Base-by-base conservation (phyloP, 2,888 invertebrate genomes). In the Melipona beecheii region DNA sequence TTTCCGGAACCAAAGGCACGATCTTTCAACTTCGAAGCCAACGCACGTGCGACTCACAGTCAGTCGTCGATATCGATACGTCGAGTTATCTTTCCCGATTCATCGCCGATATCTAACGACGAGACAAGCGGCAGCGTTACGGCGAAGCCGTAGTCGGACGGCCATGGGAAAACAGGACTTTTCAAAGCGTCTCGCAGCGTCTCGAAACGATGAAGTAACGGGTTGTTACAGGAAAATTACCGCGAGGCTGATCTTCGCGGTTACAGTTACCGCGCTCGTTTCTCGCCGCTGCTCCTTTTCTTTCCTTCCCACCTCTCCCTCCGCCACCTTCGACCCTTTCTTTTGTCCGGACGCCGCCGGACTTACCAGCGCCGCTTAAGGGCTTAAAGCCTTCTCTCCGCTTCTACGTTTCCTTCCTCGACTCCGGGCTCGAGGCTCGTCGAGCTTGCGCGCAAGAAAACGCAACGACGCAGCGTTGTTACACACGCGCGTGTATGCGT, bases 181-280 rank as follows among this genome's bases (percentile, higher is more conserved):
- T 89, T 89, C 87, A 83, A 85, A 79, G 60, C 78, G 81, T 82
- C 71, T 74, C 83, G 87, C 83, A 68, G 80, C 75, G 82, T 72
- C 27, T 27, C 81, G 86, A 87, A 31, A 87, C 87, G 86, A 82
- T 74, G 86, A 78, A 87, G 84, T 89, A 89, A 89, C 89, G 89
- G 89, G 77, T 75, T 74, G 78, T 65, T 78, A 79, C 81, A 86
- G 81, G 89, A 86, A 89, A 89, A 89, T 87, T 85, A 89, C 89
- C 81, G 78, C 81, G 79, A 76, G 76, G 79, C 72, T 83, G 83
- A 84, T 84, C 84, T 82, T 81, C 80, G 78, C 75, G 80, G 82
- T 87, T 89, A 89, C 89, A 89, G 89, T 89, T 89, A 89, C 81
- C 79, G 86, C 78, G 86, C 84, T 85, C 78, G 81, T 84, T 82